A percentile compares a stretch with the other conserved stretches of the same genome.
Evolutionary conservation across 2,797 vertebrate species (phyloP).

Genomic region (Mastacembelus armatus): DNA sequence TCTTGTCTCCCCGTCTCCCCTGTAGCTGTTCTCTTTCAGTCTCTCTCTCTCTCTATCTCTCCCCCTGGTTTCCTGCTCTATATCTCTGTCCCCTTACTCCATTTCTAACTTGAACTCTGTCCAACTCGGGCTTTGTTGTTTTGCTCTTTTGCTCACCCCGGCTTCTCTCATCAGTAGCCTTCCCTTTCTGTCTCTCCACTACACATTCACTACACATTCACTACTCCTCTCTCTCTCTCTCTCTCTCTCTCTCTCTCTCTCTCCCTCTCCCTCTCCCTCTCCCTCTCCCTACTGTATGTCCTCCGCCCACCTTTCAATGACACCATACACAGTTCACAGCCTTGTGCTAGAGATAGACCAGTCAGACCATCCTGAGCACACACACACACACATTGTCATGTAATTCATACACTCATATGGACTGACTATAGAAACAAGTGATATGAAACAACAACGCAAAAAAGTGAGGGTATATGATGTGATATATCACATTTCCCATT

Average conservation of each 20-base stretch:
- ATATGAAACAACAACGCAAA: background rate
- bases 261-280: constrained; percentile 4
- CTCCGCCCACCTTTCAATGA: constrained; percentile 52
- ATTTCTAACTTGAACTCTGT: constrained; percentile 33
- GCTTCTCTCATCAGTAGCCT: constrained; percentile 35
- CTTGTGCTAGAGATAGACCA: constrained; percentile 48
- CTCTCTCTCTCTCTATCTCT: constrained; percentile 3
- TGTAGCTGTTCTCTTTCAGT: constrained; percentile 77
- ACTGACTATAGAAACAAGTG: constrained; percentile 2
- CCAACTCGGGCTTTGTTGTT: constrained; percentile 17
- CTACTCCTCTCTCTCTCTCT: too few relatives aligned
- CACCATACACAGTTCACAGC: constrained; percentile 71
- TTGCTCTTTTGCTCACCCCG: constrained; percentile 24
- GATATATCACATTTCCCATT: too few relatives aligned
- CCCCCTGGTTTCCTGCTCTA: background rate
- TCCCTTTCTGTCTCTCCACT: too few relatives aligned
- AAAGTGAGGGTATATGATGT: too few relatives aligned
- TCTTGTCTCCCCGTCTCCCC: constrained; percentile 64
- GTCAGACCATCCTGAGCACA: constrained; percentile 30
- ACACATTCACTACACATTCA: too few relatives aligned
- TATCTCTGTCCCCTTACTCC: constrained; percentile 9
- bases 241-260: constrained; percentile 21
- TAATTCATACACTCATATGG: constrained; percentile 15
- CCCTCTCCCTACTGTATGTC: constrained; percentile 25
- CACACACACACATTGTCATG: constrained; percentile 20